Conservation (phyloP, 2,888 invertebrate species). For the Stenodera caucasica region DNA sequence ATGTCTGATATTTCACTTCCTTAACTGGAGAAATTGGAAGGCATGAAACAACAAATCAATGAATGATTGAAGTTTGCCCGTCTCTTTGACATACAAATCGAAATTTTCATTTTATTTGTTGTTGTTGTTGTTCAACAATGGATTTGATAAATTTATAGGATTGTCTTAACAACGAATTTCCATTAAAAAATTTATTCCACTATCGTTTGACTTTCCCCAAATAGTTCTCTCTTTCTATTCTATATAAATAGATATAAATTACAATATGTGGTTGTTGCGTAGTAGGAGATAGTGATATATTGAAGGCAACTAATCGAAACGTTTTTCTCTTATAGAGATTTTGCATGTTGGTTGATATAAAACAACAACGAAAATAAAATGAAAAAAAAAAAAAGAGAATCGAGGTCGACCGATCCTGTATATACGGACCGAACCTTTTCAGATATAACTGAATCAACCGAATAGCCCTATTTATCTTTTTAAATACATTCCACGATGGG, state of each 20-base stretch:
- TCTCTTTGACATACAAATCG: constrained; percentile 11
- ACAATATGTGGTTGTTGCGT: constrained; percentile 12
- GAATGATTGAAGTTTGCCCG: constrained; percentile 25
- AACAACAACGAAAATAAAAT: too few species aligned
- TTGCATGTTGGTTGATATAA: constrained; percentile 30
- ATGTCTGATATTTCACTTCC: constrained; percentile 42
- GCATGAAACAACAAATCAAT: constrained; percentile 37
- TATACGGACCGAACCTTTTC: constrained; percentile 42
- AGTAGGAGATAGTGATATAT: constrained; percentile 14
- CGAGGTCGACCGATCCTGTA: background rate
- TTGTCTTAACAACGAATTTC: constrained; percentile 2
- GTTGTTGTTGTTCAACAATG: background rate
- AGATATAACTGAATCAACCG: constrained; percentile 70
- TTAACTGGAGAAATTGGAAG: constrained; percentile 33
- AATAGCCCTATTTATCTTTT: constrained; percentile 68
- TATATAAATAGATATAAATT: constrained; percentile 27
- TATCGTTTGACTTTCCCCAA: background rate
- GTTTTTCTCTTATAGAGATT: constrained; percentile 30
- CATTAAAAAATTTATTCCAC: constrained; percentile 8
- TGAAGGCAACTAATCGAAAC: constrained; percentile 21
- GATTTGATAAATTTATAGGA: background rate
- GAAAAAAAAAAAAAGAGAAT: background rate
- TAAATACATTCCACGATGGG: constrained; percentile 52
- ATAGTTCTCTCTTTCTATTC: constrained; percentile 7
- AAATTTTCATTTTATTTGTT: background rate